Evolutionary conservation across 1,140 invertebrate species (phyloP), one percentile per base, ranked within the genome.

Genomic region (Lasioglossum baleicum): DNA sequence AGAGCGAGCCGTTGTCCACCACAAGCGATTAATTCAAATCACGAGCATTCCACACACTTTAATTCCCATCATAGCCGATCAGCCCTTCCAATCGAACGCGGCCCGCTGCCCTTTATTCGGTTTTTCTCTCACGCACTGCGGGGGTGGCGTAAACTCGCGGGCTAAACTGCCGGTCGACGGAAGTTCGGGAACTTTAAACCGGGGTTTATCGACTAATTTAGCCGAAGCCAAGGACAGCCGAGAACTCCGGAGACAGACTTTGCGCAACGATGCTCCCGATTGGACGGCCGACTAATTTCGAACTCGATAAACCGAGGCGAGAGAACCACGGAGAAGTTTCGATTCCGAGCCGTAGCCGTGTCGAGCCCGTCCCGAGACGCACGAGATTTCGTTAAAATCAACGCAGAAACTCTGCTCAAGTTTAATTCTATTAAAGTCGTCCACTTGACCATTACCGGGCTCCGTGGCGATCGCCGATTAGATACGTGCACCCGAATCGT

Each of bases 201-300:
- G 58, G 65, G 83, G 87, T 89, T 89, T 90, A 90, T 90, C 89
- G 90, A 89, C 88, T 90, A 90, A 90, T 90, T 89, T 87, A 64
- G 72, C 56, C 81, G 85, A 69, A 82, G 65, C 76, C 63, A 83
- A 84, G 79, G 84, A 87, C 80, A 86, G 67, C 31, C 78, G 81
- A 65, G 79, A 65, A 83, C 84, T 83, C 84, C 26, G 66, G 83
- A 83, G 83, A 83, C 72, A 66, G 80, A 88, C 83, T 86, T 85
- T 80, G 81, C 74, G 66, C 75, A 83, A 67, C 67, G 74, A 53
- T 40, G 42, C 82, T 61, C 67, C 70, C 85, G 68, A 82, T 82
- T 84, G 79, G 82, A 83, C 75, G 77, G 63, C 77, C 78, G 78
- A 83, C 80, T 81, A 83, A 84, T 87, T 86, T 83, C 71, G 68